phyloP scores from a whole-genome alignment of 2,797 vertebrate species.

The Cossypha dichroa region DNA sequence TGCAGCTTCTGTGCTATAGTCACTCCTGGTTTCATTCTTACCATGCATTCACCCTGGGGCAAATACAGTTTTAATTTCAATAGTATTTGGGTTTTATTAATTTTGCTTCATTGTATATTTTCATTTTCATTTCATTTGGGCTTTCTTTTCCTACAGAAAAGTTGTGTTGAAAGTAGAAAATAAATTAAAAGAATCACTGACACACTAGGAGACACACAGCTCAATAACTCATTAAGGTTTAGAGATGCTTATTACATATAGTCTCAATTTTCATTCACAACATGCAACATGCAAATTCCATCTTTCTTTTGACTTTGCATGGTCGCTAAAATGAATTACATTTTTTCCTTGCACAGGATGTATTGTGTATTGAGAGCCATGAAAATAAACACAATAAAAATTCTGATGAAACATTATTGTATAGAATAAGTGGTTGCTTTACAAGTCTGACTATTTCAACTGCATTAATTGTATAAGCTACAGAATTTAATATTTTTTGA shows the following conservation, averaged over 20 bases:
- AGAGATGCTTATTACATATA: slow-evolving; percentile 39
- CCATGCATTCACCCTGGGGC: neutral
- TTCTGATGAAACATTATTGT: neutral
- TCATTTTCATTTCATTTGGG: neutral
- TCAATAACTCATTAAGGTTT: slow-evolving; percentile 62
- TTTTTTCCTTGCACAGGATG: neutral
- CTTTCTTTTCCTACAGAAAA: slow-evolving; percentile 23
- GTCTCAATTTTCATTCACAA: slow-evolving; percentile 49
- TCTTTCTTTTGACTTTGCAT: slow-evolving; percentile 22
- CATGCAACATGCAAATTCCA: neutral
- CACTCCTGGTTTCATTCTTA: neutral
- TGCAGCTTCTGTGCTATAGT: neutral
- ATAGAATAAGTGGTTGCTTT: slow-evolving; percentile 23
- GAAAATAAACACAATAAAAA: slow-evolving; percentile 49
- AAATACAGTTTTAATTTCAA: neutral
- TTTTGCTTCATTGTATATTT: slow-evolving; percentile 13
- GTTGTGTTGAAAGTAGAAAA: slow-evolving; percentile 19
- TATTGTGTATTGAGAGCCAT: slow-evolving; percentile 9
- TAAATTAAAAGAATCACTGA: slow-evolving; percentile 37
- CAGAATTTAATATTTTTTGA: slow-evolving; percentile 5
- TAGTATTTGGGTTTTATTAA: neutral
- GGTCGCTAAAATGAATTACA: neutral
- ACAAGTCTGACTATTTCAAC: neutral
- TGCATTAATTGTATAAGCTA: slow-evolving; percentile 40
- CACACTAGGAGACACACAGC: slow-evolving; percentile 25